A percentile compares a stretch with the other conserved stretches of the same genome.
These are phyloP conservation scores for Baccha elongata DNA, from an alignment of 2,888 invertebrate genomes.

Conservation along the genomic window DNA sequence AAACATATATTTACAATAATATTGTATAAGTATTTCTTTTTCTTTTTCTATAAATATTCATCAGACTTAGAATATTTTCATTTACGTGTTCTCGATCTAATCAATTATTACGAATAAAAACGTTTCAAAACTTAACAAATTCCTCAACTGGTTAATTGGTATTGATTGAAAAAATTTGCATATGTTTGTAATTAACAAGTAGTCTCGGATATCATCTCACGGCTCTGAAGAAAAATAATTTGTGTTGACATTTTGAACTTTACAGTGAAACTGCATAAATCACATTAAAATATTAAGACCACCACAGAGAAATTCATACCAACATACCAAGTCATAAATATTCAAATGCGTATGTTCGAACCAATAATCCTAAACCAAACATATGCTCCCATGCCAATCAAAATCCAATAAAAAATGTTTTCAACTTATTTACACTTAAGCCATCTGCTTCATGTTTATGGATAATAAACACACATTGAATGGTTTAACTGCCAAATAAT, in stretches of 20 bases:
- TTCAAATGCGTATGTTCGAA: constrained; percentile 19
- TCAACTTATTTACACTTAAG: constrained; percentile 35
- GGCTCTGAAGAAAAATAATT: neutral
- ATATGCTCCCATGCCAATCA: constrained; percentile 36
- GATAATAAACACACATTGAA: constrained; percentile 13
- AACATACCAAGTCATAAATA: constrained; percentile 24
- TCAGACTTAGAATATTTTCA: constrained; percentile 37
- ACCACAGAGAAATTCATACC: constrained; percentile 33
- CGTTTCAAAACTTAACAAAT: constrained; percentile 13
- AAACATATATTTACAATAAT: constrained; percentile 1
- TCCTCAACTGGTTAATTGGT: constrained; percentile 9
- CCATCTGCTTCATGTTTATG: constrained; percentile 18
- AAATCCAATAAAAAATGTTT: constrained; percentile 35
- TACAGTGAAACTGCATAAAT: constrained; percentile 35
- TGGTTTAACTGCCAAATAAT: neutral
- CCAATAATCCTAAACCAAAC: constrained; percentile 10
- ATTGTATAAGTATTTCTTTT: constrained; percentile 4
- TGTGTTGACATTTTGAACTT: constrained; percentile 7
- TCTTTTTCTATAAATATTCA: constrained; percentile 49
- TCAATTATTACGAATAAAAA: constrained; percentile 49
- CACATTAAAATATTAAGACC: constrained; percentile 30
- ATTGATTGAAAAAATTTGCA: constrained; percentile 7
- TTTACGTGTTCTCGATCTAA: constrained; percentile 57
- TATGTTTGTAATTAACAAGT: constrained; percentile 26
- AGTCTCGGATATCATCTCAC: constrained; percentile 27